phyloP scores from a whole-genome alignment of 1,140 invertebrate species.

The Anastrepha obliqua region DNA sequence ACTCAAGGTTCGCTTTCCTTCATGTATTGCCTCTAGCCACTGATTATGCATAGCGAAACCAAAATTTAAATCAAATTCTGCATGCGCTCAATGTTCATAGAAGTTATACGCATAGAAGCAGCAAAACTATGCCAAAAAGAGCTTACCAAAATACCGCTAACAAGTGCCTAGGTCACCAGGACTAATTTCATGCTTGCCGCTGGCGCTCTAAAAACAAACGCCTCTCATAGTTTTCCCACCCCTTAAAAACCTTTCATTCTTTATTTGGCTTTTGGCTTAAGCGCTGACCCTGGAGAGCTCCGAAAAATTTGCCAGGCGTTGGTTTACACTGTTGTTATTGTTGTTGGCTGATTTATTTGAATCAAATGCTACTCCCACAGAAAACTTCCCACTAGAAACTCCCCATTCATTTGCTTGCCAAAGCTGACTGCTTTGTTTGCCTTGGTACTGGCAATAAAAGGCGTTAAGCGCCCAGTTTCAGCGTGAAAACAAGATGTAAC shows the following conservation, averaged over 20 bases:
- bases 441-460: not conserved
- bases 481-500: conserved; percentile 1
- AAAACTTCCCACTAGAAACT: not conserved
- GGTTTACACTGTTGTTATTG: not conserved
- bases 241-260: not conserved
- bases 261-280: not conserved
- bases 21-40: too few species aligned
- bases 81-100: too few species aligned
- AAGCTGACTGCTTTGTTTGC: not conserved
- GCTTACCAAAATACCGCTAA: not conserved
- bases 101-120: not conserved
- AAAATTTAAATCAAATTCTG: not conserved
- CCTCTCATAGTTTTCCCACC: not conserved
- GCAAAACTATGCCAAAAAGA: not conserved
- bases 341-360: conserved; percentile 27
- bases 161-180: not conserved
- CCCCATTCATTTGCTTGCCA: not conserved
- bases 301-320: not conserved
- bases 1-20: too few species aligned
- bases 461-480: conserved; percentile 2
- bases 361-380: not conserved
- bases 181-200: conserved; percentile 27
- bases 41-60: not conserved
- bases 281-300: not conserved
- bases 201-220: not conserved